phyloP scores from a whole-genome alignment of 2,113 vertebrate species.

The Planiliza haematocheilus region DNA sequence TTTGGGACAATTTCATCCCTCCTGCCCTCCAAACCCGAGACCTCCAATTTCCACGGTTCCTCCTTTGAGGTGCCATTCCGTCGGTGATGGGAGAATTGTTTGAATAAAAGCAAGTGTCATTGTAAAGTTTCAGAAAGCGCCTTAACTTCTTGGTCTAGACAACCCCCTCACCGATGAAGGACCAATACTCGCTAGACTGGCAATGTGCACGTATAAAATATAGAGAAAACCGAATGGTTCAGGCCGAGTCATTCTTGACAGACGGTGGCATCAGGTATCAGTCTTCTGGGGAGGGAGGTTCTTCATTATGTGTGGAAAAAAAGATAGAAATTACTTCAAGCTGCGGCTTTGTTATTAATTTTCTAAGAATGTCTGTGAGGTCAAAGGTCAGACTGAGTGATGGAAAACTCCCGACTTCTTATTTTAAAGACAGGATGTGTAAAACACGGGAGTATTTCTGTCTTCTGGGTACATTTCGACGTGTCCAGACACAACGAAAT shows the following conservation, averaged over 20 bases:
- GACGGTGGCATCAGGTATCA: neutral
- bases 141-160: constrained; percentile 43
- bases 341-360: constrained; percentile 74
- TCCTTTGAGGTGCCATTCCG: constrained; percentile 80
- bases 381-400: constrained; percentile 69
- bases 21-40: constrained; percentile 56
- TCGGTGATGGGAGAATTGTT: constrained; percentile 72
- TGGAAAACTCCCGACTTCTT: constrained; percentile 73
- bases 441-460: constrained; percentile 14
- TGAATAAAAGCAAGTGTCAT: constrained; percentile 57
- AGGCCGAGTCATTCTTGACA: neutral
- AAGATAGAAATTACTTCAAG: constrained; percentile 82
- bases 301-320: neutral
- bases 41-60: constrained; percentile 65
- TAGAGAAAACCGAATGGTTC: neutral
- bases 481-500: neutral
- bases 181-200: neutral
- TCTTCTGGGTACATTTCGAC: neutral
- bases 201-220: constrained; percentile 5
- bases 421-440: constrained; percentile 41
- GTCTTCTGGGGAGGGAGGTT: neutral
- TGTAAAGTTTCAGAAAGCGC: constrained; percentile 57
- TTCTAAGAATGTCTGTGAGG: constrained; percentile 69
- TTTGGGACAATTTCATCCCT: constrained; percentile 72
- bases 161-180: neutral